phyloP scores from a whole-genome alignment of 2,797 vertebrate species.

The Sciurus carolinensis region DNA sequence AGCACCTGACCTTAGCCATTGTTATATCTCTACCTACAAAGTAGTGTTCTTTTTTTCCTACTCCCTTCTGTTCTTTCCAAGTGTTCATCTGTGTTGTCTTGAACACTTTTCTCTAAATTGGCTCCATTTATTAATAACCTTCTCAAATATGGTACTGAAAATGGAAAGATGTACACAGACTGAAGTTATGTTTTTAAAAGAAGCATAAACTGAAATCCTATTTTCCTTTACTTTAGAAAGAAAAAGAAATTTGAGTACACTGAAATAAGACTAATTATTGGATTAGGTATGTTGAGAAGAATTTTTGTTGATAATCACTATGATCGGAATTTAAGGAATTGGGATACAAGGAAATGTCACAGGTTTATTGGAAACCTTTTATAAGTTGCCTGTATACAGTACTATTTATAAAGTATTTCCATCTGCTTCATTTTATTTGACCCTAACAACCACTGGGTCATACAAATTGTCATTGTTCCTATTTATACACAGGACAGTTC shows the following conservation, averaged over 20 bases:
- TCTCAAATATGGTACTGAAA: slow-evolving; percentile 21
- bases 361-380: slow-evolving; percentile 17
- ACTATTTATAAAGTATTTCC: not conserved
- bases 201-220: not conserved
- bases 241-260: not conserved
- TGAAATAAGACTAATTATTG: slow-evolving; percentile 31
- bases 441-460: not conserved
- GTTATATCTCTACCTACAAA: not conserved
- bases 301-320: not conserved
- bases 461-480: not conserved
- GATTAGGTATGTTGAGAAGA: not conserved
- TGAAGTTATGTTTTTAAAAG: not conserved
- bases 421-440: slow-evolving; percentile 4
- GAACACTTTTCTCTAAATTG: slow-evolving; percentile 45
- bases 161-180: not conserved
- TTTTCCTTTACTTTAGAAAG: not conserved
- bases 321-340: not conserved
- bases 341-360: not conserved
- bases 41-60: not conserved
- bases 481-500: not conserved
- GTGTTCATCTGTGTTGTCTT: not conserved
- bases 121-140: not conserved
- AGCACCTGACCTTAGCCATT: slow-evolving; percentile 29
- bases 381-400: not conserved
- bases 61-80: not conserved